Conservation (phyloP, 2,888 invertebrate genomes). For the Siphonodentalium dalli region DNA sequence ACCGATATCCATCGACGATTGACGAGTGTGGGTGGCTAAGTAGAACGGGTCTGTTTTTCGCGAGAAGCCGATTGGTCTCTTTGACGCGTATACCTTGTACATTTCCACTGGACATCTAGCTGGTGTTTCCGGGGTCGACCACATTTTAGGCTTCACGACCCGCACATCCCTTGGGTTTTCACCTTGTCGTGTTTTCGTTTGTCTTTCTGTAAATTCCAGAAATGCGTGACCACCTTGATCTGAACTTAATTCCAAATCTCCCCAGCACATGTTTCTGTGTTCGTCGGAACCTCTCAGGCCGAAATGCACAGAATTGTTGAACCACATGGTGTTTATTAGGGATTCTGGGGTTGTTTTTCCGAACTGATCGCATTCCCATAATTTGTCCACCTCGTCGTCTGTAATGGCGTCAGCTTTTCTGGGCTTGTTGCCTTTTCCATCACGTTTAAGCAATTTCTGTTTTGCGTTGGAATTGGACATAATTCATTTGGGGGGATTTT, state of each 20-base stretch:
- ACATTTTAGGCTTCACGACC: slow-evolving; percentile 21
- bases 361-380: slow-evolving; percentile 17
- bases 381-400: slow-evolving; percentile 11
- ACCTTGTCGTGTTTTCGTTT: slow-evolving; percentile 25
- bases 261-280: slow-evolving; percentile 23
- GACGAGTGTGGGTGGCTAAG: slow-evolving; percentile 15
- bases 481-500: too few relatives aligned
- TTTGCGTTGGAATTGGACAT: too few relatives aligned
- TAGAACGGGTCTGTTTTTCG: slow-evolving; percentile 14
- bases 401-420: slow-evolving; percentile 5
- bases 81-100: slow-evolving; percentile 11
- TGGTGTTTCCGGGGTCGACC: slow-evolving; percentile 3
- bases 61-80: slow-evolving; percentile 14
- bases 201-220: slow-evolving; percentile 15
- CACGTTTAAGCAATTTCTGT: too few relatives aligned
- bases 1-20: neutral
- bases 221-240: slow-evolving; percentile 14
- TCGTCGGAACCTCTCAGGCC: slow-evolving; percentile 14
- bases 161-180: slow-evolving; percentile 19
- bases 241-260: slow-evolving; percentile 10
- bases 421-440: slow-evolving; percentile 16
- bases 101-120: slow-evolving; percentile 8
- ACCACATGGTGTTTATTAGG: slow-evolving; percentile 22
- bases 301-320: slow-evolving; percentile 21
- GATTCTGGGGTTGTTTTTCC: slow-evolving; percentile 13